Base-by-base conservation (phyloP, 2,888 invertebrate species). In the Macaria notata region DNA sequence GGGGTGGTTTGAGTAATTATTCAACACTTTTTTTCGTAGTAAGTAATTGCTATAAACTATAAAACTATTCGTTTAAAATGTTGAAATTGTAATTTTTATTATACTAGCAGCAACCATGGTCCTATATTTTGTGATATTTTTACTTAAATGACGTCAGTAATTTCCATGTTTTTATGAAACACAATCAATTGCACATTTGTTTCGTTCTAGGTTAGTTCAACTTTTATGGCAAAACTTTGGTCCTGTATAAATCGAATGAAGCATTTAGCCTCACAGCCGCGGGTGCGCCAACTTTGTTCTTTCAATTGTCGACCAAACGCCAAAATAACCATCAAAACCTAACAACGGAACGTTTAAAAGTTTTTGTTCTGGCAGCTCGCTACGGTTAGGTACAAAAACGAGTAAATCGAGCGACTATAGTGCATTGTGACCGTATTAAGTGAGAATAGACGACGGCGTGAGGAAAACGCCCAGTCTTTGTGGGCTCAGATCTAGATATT, bases 341-440 rank as follows among this genome's bases (percentile, higher is more conserved):
- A 47, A 58, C 64, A 69, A 63, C 61, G 74, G 72, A 77, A 71
- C 73, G 73, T 72, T 72, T 72, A 62, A 70, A 73, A 74, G 72
- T 72, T 78, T 79, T 78, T 73, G 69, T 72, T 71, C 72, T 75
- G 73, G 67, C 74, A 70, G 68, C 69, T 67, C 65, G 57, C 66
- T 65, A 65, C 63, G 67, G 71, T 72, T 66, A 69, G 71, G 72
- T 75, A 80, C 77, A 76, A 81, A 75, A 76, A 78, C 69, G 73
- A 72, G 76, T 81, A 83, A 81, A 83, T 82, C 78, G 79, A 70
- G 70, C 69, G 76, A 71, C 72, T 75, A 73, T 73, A 73, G 70
- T 73, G 81, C 81, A 83, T 83, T 83, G 83, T 84, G 78, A 72
- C 72, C 78, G 79, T 78, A 84, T 82, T 83, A 83, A 75, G 78